Percentiles rank a stretch among this genome's conserved stretches.
Conservation (phyloP, 2,113 vertebrate species). For the Trogon melanurus region DNA sequence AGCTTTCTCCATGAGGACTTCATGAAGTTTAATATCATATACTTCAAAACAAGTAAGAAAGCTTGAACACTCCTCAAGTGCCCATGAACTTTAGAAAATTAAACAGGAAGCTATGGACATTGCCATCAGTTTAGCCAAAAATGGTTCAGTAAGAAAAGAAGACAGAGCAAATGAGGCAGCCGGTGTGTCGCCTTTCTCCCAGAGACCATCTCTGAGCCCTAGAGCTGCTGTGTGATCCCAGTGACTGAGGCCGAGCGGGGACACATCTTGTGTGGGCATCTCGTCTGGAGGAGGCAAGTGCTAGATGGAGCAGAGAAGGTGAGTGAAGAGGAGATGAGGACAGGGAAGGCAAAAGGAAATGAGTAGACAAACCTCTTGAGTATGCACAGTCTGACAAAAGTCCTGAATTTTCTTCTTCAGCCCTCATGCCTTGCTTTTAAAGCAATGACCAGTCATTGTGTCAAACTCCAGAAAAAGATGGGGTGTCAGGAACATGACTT, state of each 20-base stretch:
- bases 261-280: fast-evolving
- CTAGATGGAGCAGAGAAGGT: neutral
- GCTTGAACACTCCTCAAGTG: neutral
- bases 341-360: neutral
- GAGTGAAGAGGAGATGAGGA: neutral
- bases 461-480: neutral
- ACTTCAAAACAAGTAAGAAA: neutral
- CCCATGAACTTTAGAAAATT: neutral
- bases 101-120: neutral
- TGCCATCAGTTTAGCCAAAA: neutral
- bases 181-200: neutral
- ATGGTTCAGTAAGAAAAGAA: neutral
- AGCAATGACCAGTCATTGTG: neutral
- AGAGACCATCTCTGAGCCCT: neutral
- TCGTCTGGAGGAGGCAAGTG: neutral
- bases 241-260: neutral
- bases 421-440: neutral
- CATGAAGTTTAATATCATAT: neutral
- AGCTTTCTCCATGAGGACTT: neutral
- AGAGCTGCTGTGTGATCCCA: neutral
- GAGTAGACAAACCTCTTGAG: neutral
- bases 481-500: neutral
- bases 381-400: neutral
- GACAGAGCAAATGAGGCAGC: neutral
- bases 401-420: neutral